Base-by-base conservation (phyloP, 2,888 invertebrate species). In the Sthenelais limicola region DNA sequence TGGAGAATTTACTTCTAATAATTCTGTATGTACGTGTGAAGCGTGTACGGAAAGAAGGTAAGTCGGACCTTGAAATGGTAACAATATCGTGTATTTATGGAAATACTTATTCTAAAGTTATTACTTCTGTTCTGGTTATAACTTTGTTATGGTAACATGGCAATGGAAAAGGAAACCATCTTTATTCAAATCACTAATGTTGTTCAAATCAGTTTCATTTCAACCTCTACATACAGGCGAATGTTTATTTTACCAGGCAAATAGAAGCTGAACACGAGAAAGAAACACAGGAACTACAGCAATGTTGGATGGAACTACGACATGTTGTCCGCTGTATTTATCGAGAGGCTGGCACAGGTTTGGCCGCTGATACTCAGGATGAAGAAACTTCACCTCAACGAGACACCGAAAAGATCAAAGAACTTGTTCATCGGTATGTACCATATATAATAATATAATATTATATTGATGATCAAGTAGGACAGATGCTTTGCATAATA, bases 231-330 rank as follows among this genome's bases (percentile, higher is more conserved):
- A n/a, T n/a, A n/a, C n/a, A n/a, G n/a, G n/a, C n/a, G n/a, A n/a
- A 9, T 43, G 18, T 43, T 12, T 43, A 43, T 38, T 38, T 12
- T 38, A 21, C 3, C 73, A 86, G 86, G 75, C 79, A 84, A 79
- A 85, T 86, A 47, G 85, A 85, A 67, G 78, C 79, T 5, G 84
- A 87, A 62, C 89, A 89, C 79, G 84, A 89, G 71, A 84, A 86
- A 54, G 89, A 89, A 77, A 88, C 88, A 12, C 84, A 86, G 69
- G 87, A 88, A 70, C 83, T 90, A 73, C 89, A 89, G 77, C 85
- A 87, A 73, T 83, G 88, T 66, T 90, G 90, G 90, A 84, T 86
- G 48, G 89, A 89, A 74, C 82, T 90, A 48, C 84, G 89, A 32
- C 88, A 89, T 70, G 86, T 89, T 71, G 89, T 90, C 62, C 84